Evolutionary conservation across 2,888 invertebrate species (phyloP).

Genomic region (Papilio elwesi): DNA sequence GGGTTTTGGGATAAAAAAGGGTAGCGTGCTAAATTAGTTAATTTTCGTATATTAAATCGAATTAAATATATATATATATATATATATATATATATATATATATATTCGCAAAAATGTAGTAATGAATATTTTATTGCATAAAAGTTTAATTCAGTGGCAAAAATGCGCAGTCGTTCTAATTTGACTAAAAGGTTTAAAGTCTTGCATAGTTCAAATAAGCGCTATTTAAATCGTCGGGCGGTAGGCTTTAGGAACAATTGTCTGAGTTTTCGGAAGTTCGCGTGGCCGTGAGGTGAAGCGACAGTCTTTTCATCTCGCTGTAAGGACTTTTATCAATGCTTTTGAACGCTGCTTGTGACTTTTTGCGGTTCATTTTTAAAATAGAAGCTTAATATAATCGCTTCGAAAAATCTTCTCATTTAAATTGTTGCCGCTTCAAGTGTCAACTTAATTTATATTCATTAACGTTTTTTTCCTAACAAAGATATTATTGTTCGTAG

Average conservation of each 20-base stretch:
- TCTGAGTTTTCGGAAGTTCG: constrained; percentile 38
- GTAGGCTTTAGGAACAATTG: constrained; percentile 36
- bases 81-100: too few relatives aligned
- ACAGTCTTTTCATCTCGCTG: constrained; percentile 37
- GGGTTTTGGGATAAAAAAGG: not conserved
- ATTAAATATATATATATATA: too few relatives aligned
- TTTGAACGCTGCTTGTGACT: constrained; percentile 29
- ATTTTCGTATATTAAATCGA: not conserved
- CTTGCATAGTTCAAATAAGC: constrained; percentile 34
- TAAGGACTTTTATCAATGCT: constrained; percentile 37
- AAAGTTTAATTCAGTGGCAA: not conserved
- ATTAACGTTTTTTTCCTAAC: too few relatives aligned
- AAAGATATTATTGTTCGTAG: too few relatives aligned
- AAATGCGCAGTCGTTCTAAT: constrained; percentile 25
- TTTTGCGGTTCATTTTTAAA: constrained; percentile 16
- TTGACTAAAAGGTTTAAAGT: constrained; percentile 33
- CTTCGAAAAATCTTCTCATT: constrained; percentile 13
- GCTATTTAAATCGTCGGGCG: constrained; percentile 25
- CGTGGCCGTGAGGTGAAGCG: constrained; percentile 31
- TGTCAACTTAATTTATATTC: not conserved
- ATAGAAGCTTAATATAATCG: constrained; percentile 31
- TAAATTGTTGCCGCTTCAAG: constrained; percentile 1
- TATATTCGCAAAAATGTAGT: not conserved
- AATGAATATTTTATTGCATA: not conserved
- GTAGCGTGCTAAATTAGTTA: not conserved